Evolutionary conservation across 1,140 invertebrate genomes (phyloP), one percentile per base, ranked within the genome.

Genomic region (Halesus radiatus): DNA sequence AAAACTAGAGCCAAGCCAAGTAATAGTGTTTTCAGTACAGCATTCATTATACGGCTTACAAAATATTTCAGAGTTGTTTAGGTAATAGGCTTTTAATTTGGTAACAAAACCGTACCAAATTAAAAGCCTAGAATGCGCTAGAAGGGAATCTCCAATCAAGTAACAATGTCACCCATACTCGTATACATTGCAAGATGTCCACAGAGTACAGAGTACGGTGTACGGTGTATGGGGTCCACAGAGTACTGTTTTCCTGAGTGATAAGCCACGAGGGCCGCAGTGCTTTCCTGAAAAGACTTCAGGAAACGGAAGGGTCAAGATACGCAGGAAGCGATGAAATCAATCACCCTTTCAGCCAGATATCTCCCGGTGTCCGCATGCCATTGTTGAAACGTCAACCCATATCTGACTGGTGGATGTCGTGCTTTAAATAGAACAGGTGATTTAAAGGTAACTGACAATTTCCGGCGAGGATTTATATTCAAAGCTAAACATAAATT

Each of bases 271-370:
- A 54, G 50, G 56, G 72, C 37, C 10, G 68, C 60, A n/a, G 6
- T 16, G 18, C 60, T 29, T 50, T 23, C 72, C 70, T 60, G 76
- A 80, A 80, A 72, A 66, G 72, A 76, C 52, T 66, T 29, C 53
- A 52, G 52, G 53, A 74, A 81, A 62, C 80, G 79, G 79, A 72
- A 78, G 80, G 80, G 80, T 78, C 80, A 73, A 50, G 64, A 45
- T 45, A 62, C 80, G 54, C 37, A 45, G 66, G 66, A 74, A 79
- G 26, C 56, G 66, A 73, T 56, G 50, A 78, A 76, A 81, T 81
- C 80, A 81, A 81, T 81, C 80, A 81, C 68, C 75, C 80, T 78
- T 81, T 81, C 75, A 81, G 52, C 62, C 37, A 54, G 68, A 22
- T 15, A 54, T 45, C 68, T 50, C 32, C 68, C 68, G 68, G 8